phyloP scores from a whole-genome alignment of 2,113 vertebrate species.

The Tupaia tana region DNA sequence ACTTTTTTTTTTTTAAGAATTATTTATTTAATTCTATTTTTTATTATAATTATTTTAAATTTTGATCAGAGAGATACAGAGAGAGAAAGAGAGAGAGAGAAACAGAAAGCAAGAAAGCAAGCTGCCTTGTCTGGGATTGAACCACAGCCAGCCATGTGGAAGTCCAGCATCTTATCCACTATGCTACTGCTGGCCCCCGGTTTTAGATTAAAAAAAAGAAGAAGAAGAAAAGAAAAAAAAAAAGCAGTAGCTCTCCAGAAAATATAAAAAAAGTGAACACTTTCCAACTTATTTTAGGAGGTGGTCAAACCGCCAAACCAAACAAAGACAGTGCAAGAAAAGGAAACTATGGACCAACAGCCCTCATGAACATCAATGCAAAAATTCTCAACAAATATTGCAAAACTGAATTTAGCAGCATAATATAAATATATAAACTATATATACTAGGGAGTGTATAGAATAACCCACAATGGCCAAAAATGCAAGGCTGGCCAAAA shows the following conservation, averaged over 20 bases:
- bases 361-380: not conserved
- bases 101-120: too few species aligned
- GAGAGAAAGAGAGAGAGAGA: too few species aligned
- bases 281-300: conserved; percentile 10
- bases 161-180: too few species aligned
- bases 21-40: too few species aligned
- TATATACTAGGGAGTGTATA: not conserved
- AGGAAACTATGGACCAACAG: not conserved
- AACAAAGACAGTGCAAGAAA: not conserved
- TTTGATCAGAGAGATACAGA: too few species aligned
- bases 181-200: too few species aligned
- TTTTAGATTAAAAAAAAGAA: too few species aligned
- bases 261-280: not conserved
- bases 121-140: too few species aligned
- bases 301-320: not conserved
- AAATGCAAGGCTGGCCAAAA: conserved; percentile 10
- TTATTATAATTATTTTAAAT: too few species aligned
- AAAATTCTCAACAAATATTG: not conserved
- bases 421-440: not conserved
- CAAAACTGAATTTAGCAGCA: not conserved
- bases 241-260: conserved; percentile 2
- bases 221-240: too few species aligned
- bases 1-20: too few species aligned
- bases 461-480: not conserved
- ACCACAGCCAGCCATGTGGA: too few species aligned